These are phyloP conservation scores for Geococcyx californianus DNA, from an alignment of 2,113 vertebrate genomes.

Conservation along the genomic window DNA sequence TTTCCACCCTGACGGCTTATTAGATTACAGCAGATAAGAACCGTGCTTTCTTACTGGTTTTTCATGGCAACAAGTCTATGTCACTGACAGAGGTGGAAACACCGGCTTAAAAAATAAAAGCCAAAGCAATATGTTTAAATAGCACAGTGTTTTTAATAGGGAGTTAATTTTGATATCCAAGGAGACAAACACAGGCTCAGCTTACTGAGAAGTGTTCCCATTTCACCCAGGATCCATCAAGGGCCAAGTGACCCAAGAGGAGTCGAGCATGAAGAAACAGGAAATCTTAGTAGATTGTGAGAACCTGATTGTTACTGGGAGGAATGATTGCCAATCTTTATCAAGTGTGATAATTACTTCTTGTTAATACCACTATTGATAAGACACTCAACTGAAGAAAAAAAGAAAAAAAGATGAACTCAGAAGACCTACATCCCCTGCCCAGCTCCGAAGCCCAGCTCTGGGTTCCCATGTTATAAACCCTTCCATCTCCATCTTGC, in stretches of 20 bases:
- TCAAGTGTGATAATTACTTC: not conserved
- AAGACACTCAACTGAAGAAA: not conserved
- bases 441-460: not conserved
- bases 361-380: not conserved
- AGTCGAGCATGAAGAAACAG: not conserved
- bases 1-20: slow-evolving; percentile 32
- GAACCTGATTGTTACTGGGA: not conserved
- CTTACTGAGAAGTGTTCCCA: not conserved
- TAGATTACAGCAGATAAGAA: slow-evolving; percentile 67
- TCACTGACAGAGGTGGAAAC: slow-evolving; percentile 20
- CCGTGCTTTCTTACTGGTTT: not conserved
- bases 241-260: not conserved
- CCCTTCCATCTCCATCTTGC: not conserved
- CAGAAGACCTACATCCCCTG: not conserved
- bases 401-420: not conserved
- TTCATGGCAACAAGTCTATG: not conserved
- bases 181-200: not conserved
- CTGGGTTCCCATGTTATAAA: not conserved
- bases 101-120: not conserved
- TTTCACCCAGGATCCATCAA: not conserved
- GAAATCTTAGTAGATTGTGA: not conserved
- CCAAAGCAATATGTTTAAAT: not conserved
- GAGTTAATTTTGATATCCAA: not conserved
- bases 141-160: not conserved
- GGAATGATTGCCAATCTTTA: not conserved